Conservation (phyloP, 2,888 invertebrate genomes). For the Hedya salicella region DNA sequence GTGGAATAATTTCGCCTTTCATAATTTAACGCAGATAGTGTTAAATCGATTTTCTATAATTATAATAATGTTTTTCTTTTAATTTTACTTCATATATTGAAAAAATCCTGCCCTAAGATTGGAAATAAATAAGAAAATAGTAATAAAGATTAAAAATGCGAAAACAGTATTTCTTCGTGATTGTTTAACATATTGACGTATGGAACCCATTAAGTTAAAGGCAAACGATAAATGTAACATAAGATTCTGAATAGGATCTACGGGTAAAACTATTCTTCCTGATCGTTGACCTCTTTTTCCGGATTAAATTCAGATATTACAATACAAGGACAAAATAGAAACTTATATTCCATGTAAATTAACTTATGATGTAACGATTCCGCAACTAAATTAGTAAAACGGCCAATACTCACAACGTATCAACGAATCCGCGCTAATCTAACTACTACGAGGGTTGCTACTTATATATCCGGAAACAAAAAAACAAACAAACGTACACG, state of each 20-base stretch:
- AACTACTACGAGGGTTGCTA: no score
- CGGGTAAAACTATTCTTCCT: not conserved
- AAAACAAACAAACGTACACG: no score
- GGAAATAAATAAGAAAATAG: no score
- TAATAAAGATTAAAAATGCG: no score
- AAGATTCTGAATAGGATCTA: constrained; percentile 3
- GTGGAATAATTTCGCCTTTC: constrained; percentile 42
- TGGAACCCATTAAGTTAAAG: no score
- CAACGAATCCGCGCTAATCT: constrained; percentile 66
- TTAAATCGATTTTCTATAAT: no score
- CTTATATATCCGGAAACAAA: no score
- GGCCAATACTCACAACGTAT: constrained; percentile 70
- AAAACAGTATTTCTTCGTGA: no score
- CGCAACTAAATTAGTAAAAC: constrained; percentile 76
- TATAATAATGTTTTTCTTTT: no score
- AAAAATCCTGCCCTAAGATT: no score
- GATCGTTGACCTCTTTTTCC: not conserved
- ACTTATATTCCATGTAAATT: constrained; percentile 70
- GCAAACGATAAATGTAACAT: not conserved
- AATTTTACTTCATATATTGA: no score
- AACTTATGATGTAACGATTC: constrained; percentile 72
- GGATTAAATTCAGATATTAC: constrained; percentile 9
- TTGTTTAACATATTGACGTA: no score
- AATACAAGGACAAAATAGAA: constrained; percentile 59
- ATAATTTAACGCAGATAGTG: not conserved